phyloP scores from a whole-genome alignment of 1,140 invertebrate species.

The Pemphigus obesinymphae region DNA sequence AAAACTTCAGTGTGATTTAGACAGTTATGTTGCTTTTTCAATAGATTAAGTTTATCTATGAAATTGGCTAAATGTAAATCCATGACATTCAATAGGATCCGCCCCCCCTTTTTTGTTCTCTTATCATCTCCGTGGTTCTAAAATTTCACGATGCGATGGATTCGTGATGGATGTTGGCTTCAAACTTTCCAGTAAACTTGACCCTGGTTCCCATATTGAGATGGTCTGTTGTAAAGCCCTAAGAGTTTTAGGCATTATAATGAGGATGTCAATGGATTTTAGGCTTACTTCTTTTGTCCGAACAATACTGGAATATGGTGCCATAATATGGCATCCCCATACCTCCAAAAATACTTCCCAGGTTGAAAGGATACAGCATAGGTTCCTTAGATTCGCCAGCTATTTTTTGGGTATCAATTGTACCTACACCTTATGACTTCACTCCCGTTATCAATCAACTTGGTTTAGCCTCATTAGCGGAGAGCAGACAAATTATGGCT shows the following conservation, averaged over 20 bases:
- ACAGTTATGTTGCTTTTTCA: no score
- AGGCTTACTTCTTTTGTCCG: background rate
- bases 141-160: background rate
- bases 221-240: slow-evolving; percentile 1
- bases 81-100: background rate
- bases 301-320: background rate
- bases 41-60: no score
- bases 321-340: background rate
- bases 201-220: background rate
- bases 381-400: background rate
- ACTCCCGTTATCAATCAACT: background rate
- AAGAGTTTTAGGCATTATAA: background rate
- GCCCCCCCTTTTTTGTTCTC: background rate
- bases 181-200: background rate
- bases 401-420: background rate
- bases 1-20: no score
- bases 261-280: background rate
- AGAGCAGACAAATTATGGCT: no score
- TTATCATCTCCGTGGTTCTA: background rate
- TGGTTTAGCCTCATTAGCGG: background rate
- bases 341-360: background rate
- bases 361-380: background rate
- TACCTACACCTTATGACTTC: background rate
- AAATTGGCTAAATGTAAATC: background rate
- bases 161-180: background rate